phyloP scores from a whole-genome alignment of 2,797 vertebrate genomes.

The Xyrichtys novacula region DNA sequence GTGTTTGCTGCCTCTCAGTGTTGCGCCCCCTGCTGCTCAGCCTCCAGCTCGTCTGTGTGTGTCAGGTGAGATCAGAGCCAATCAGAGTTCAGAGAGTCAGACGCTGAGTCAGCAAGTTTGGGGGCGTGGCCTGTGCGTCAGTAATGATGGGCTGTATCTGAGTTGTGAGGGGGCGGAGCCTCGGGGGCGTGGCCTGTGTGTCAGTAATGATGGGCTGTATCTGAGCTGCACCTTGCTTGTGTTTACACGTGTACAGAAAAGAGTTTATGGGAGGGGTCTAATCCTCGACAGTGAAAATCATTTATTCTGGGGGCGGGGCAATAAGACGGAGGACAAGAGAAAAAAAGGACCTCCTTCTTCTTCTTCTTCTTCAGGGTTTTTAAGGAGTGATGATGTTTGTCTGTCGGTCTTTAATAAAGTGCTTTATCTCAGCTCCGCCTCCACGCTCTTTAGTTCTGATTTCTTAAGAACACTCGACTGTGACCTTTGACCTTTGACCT shows the following conservation, averaged over 20 bases:
- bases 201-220: background rate
- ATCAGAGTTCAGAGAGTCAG: background rate
- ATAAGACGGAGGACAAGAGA: constrained; percentile 31
- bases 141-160: background rate
- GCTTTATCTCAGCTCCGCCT: constrained; percentile 42
- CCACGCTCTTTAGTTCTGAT: background rate
- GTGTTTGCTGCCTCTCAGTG: background rate
- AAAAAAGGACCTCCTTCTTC: constrained; percentile 11
- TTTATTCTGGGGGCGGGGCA: constrained; percentile 13
- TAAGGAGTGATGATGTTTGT: constrained; percentile 20
- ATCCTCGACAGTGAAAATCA: constrained; percentile 36
- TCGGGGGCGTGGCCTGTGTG: background rate
- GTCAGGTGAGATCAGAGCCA: no score
- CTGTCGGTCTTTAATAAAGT: constrained; percentile 71
- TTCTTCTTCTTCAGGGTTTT: constrained; percentile 32
- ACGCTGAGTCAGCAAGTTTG: no score
- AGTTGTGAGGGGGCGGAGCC: constrained; percentile 12
- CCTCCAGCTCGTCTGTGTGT: background rate
- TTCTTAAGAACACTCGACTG: no score
- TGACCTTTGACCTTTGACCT: no score
- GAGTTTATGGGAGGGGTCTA: constrained; percentile 29
- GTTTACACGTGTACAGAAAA: constrained; percentile 68
- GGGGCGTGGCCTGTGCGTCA: background rate
- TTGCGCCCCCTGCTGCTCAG: constrained; percentile 12
- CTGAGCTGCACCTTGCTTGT: constrained; percentile 51